These are phyloP conservation scores for Pseudoatta argentina DNA, from an alignment of 1,140 invertebrate species.

Conservation along the genomic window DNA sequence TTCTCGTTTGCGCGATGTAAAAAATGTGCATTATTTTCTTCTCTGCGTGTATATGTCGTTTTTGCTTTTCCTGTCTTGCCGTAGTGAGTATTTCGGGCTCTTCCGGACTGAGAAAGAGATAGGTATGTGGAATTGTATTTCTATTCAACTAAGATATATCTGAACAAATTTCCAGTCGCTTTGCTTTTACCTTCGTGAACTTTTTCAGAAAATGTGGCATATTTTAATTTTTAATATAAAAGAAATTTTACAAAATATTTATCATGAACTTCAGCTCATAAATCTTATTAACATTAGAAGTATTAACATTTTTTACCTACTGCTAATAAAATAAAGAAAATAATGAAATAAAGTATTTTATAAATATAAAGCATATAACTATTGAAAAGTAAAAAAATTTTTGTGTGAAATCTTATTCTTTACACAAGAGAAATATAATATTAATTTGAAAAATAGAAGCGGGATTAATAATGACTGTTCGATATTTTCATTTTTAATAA, in stretches of 20 bases:
- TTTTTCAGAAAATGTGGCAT: not conserved
- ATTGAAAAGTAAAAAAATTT: no score
- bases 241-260: not conserved
- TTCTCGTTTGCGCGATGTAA: not conserved
- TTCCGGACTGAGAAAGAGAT: not conserved
- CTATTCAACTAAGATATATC: not conserved
- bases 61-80: slow-evolving; percentile 3
- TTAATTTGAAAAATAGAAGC: no score
- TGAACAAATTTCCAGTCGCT: not conserved
- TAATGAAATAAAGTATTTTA: no score
- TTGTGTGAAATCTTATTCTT: no score
- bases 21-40: slow-evolving; percentile 33
- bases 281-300: not conserved
- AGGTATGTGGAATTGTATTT: slow-evolving; percentile 18
- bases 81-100: slow-evolving; percentile 3
- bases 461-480: no score
- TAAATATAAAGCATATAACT: no score
- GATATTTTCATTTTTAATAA: not conserved
- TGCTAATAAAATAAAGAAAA: no score
- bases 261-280: not conserved
- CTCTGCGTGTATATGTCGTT: not conserved
- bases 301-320: no score
- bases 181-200: not conserved
- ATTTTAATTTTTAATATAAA: slow-evolving; percentile 5
- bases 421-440: no score